Evolutionary conservation across 1,140 invertebrate genomes (phyloP).

Genomic region (Drosophila eugracilis): DNA sequence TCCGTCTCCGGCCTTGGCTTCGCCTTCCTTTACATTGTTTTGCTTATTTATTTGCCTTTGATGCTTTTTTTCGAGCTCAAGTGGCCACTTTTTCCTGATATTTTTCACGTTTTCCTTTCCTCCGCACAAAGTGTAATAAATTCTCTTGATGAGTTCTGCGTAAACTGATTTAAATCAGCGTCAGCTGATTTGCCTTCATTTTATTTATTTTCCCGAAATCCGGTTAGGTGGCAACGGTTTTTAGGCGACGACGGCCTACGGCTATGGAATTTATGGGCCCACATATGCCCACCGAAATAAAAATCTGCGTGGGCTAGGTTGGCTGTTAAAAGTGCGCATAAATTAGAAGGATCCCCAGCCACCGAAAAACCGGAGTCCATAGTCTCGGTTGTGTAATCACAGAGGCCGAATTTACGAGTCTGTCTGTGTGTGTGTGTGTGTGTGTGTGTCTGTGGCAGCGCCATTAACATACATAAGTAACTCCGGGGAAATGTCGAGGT

Average conservation of each 20-base stretch:
- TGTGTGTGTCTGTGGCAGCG: too few species aligned
- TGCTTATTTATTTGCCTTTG: slow-evolving; percentile 60
- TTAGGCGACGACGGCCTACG: slow-evolving; percentile 14
- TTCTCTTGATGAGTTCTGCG: slow-evolving; percentile 56
- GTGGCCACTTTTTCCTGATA: slow-evolving; percentile 46
- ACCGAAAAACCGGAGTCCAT: slow-evolving; percentile 19
- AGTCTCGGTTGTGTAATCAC: slow-evolving; percentile 53
- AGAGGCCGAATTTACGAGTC: slow-evolving; percentile 43
- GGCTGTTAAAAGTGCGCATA: slow-evolving; percentile 77
- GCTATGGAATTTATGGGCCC: slow-evolving; percentile 45
- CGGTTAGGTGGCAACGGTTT: slow-evolving; percentile 32
- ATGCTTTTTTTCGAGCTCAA: slow-evolving; percentile 34
- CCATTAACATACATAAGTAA: slow-evolving; percentile 59
- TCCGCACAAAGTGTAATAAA: slow-evolving; percentile 56
- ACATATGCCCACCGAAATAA: slow-evolving; percentile 35
- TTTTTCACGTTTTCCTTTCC: slow-evolving; percentile 40
- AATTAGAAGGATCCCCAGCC: slow-evolving; percentile 45
- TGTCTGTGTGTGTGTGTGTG: too few species aligned
- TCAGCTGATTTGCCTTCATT: slow-evolving; percentile 58
- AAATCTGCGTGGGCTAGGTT: slow-evolving; percentile 56
- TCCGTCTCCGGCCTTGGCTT: slow-evolving; percentile 3
- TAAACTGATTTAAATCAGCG: slow-evolving; percentile 79
- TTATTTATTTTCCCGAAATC: slow-evolving; percentile 64
- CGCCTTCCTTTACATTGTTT: slow-evolving; percentile 28
- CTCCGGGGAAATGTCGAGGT: slow-evolving; percentile 23